phyloP scores from a whole-genome alignment of 2,113 vertebrate genomes.

The Strix aluco region DNA sequence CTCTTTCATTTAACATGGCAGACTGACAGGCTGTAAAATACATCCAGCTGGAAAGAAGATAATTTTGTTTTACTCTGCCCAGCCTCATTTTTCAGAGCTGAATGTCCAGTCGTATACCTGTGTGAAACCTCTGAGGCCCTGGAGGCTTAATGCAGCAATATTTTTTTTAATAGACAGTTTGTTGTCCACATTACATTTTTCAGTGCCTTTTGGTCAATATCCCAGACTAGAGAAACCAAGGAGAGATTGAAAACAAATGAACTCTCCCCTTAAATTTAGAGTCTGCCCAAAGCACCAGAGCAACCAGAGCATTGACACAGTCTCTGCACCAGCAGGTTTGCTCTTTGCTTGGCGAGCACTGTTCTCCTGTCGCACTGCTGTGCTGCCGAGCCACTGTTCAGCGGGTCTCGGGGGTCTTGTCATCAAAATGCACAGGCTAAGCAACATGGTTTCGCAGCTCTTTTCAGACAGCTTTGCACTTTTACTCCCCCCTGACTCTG shows the following conservation, averaged over 20 bases:
- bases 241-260: background rate
- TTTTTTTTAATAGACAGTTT: background rate
- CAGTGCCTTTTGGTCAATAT: background rate
- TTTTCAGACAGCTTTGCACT: background rate
- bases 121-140: background rate
- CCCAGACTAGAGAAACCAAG: background rate
- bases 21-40: background rate
- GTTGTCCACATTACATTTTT: background rate
- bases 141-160: background rate
- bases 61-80: background rate
- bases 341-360: accelerated
- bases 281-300: background rate
- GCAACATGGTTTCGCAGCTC: background rate
- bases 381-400: background rate
- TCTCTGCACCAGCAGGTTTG: background rate
- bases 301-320: background rate
- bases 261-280: background rate
- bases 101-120: background rate
- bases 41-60: background rate
- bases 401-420: accelerated
- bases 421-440: background rate
- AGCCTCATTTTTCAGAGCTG: constrained; percentile 14
- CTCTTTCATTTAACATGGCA: background rate
- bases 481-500: background rate
- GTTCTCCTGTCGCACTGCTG: accelerated